Evolutionary conservation across 2,888 invertebrate genomes (phyloP).

Genomic region (Sarcophaga carnaria): DNA sequence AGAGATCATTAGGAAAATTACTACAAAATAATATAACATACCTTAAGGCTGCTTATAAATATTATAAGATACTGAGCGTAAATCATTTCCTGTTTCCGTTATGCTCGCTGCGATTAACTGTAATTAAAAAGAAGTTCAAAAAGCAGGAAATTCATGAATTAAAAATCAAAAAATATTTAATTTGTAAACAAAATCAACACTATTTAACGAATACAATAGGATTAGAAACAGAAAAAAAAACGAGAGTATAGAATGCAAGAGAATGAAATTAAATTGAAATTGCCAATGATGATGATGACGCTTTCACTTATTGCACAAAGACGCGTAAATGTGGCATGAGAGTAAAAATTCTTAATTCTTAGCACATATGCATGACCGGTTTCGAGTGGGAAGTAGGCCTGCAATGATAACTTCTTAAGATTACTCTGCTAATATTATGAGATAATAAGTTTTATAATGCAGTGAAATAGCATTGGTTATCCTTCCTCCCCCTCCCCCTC

Average conservation of each 20-base stretch:
- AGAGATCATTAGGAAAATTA: constrained; percentile 14
- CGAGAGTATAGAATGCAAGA: not conserved
- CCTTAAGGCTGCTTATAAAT: constrained; percentile 29
- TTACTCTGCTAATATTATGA: not conserved
- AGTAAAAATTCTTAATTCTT: not conserved
- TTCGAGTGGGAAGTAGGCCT: constrained; percentile 16
- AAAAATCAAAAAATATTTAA: constrained; percentile 4
- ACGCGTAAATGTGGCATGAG: constrained; percentile 3
- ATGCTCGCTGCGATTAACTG: constrained; percentile 9
- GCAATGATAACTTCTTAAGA: not conserved
- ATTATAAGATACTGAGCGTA: not conserved
- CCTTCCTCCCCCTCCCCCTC: constrained; percentile 17
- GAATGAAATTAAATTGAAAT: constrained; percentile 43
- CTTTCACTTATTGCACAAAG: constrained; percentile 62
- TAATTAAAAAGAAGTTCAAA: constrained; percentile 10
- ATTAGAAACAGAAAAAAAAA: constrained; percentile 17
- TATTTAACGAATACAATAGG: not conserved
- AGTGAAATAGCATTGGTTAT: not conserved
- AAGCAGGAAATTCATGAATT: constrained; percentile 47
- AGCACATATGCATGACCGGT: too few species aligned
- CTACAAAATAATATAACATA: constrained; percentile 55
- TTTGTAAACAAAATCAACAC: not conserved
- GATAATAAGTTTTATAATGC: not conserved
- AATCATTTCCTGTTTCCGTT: constrained; percentile 59
- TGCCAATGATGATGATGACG: constrained; percentile 31